Percentiles rank a stretch among this genome's conserved stretches.
Evolutionary conservation across 2,797 vertebrate genomes (phyloP).

Genomic region (Manis pentadactyla): DNA sequence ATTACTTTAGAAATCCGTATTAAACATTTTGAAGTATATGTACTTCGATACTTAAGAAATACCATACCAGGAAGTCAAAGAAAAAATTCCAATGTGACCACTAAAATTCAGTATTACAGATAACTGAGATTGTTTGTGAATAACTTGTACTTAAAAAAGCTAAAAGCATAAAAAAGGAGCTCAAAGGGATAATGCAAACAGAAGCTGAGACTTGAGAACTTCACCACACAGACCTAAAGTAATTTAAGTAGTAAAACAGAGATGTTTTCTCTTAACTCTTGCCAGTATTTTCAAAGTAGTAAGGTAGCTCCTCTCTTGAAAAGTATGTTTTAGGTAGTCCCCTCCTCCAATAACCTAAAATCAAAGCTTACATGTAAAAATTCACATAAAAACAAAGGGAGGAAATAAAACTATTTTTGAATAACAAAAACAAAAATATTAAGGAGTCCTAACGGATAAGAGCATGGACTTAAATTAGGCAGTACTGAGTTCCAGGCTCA

Average conservation of each 20-base stretch:
- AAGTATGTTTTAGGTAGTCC: constrained; percentile 24
- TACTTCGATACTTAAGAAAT: constrained; percentile 12
- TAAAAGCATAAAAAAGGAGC: constrained; percentile 37
- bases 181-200: neutral
- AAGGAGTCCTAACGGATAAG: neutral
- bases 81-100: constrained; percentile 42
- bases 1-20: constrained; percentile 59
- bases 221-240: constrained; percentile 23
- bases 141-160: constrained; percentile 45
- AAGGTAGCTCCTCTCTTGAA: constrained; percentile 23
- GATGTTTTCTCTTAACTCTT: constrained; percentile 10
- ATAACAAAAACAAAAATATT: constrained; percentile 21
- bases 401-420: constrained; percentile 32
- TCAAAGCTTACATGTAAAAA: constrained; percentile 46
- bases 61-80: constrained; percentile 51
- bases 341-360: constrained; percentile 15
- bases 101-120: constrained; percentile 60
- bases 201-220: constrained; percentile 44
- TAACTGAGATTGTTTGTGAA: constrained; percentile 42
- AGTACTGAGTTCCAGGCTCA: neutral
- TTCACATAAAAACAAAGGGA: neutral
- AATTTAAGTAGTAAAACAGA: constrained; percentile 38
- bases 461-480: neutral
- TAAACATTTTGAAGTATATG: constrained; percentile 56
- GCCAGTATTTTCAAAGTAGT: constrained; percentile 27